Evolutionary conservation across 2,888 invertebrate species (phyloP).

Genomic region (Melinaea menophilus): DNA sequence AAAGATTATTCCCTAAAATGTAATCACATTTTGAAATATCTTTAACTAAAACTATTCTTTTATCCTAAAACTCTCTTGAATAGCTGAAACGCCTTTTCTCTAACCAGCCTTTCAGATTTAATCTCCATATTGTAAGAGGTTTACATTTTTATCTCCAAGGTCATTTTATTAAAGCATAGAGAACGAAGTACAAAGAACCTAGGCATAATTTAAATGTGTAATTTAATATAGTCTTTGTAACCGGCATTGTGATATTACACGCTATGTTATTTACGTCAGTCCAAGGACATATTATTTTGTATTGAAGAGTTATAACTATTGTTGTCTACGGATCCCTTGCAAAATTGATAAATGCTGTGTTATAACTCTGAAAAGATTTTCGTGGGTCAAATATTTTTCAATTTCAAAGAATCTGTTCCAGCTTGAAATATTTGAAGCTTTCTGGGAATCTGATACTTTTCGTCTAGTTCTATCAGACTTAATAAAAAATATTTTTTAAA

Average conservation of each 20-base stretch:
- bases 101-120: neutral
- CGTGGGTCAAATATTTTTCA: slow-evolving; percentile 64
- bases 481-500: too few relatives aligned
- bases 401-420: slow-evolving; percentile 36
- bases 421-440: neutral
- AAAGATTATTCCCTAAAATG: too few relatives aligned
- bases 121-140: neutral
- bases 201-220: slow-evolving; percentile 23
- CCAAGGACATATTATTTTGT: too few relatives aligned
- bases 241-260: too few relatives aligned
- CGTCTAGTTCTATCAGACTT: too few relatives aligned
- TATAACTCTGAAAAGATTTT: slow-evolving; percentile 56
- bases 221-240: too few relatives aligned
- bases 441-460: neutral
- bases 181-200: slow-evolving; percentile 20
- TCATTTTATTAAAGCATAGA: slow-evolving; percentile 13
- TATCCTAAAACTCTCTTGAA: neutral
- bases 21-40: neutral
- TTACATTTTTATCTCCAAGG: neutral
- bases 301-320: too few relatives aligned
- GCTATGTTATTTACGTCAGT: too few relatives aligned
- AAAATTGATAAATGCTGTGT: slow-evolving; percentile 60
- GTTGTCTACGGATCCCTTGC: too few relatives aligned
- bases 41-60: neutral
- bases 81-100: too few relatives aligned